Evolutionary conservation across 2,797 vertebrate species (phyloP).

Genomic region (Acipenser oxyrinchus): DNA sequence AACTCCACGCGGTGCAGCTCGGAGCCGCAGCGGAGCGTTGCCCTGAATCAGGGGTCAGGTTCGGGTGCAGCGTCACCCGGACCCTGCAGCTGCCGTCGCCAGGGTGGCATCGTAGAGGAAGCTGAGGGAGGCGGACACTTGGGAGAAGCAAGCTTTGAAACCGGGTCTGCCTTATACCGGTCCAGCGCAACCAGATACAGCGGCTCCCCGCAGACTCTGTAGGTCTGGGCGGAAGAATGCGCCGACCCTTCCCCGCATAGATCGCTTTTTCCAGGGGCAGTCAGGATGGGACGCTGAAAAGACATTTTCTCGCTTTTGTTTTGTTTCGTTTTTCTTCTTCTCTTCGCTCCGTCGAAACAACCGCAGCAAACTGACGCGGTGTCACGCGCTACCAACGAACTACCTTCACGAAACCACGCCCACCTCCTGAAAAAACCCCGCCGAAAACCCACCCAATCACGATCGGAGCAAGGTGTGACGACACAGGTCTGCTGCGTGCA

Average conservation of each 20-base stretch:
- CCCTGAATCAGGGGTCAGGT: constrained; percentile 45
- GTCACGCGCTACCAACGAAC: too few relatives aligned
- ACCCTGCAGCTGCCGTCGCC: constrained; percentile 51
- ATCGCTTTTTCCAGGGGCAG: too few relatives aligned
- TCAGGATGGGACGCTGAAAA: too few relatives aligned
- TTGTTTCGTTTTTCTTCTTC: too few relatives aligned
- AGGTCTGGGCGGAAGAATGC: not conserved
- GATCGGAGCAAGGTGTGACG: too few relatives aligned
- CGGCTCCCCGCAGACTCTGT: constrained; percentile 37
- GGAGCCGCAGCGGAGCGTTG: constrained; percentile 36
- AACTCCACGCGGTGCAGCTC: constrained; percentile 36
- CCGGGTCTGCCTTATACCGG: constrained; percentile 54
- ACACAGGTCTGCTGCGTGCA: too few relatives aligned
- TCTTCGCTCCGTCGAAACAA: too few relatives aligned
- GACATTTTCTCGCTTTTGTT: too few relatives aligned
- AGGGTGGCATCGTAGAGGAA: constrained; percentile 56
- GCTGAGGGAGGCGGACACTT: constrained; percentile 39
- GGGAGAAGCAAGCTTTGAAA: constrained; percentile 48
- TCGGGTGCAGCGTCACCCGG: constrained; percentile 50
- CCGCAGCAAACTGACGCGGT: too few relatives aligned
- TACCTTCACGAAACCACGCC: too few relatives aligned
- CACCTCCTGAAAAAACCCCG: too few relatives aligned
- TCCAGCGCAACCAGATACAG: constrained; percentile 43
- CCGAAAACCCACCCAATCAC: too few relatives aligned
- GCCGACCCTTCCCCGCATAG: not conserved